A percentile compares a stretch with the other conserved stretches of the same genome.
Evolutionary conservation across 2,113 vertebrate genomes (phyloP).

Genomic region (Mus pahari): DNA sequence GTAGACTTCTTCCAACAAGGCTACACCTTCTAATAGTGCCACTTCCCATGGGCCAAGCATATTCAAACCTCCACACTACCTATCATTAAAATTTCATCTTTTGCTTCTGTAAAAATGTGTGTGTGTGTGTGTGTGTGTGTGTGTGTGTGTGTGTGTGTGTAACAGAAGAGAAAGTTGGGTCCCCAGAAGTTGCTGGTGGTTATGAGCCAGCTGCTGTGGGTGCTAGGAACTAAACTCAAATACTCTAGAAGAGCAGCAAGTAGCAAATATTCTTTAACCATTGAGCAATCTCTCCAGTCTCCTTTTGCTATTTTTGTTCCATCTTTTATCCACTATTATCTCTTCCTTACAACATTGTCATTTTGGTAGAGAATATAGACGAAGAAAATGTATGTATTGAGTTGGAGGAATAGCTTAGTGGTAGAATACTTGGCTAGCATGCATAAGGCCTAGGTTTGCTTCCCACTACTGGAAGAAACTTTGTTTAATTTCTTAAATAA

Average conservation of each 20-base stretch:
- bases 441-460: neutral
- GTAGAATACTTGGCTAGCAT: neutral
- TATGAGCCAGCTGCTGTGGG: neutral
- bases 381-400: neutral
- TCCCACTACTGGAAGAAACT: neutral
- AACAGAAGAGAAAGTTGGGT: neutral
- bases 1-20: too few relatives aligned
- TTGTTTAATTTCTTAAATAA: neutral
- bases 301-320: neutral
- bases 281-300: neutral
- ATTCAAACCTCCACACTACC: neutral
- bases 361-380: conserved; percentile 27
- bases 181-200: neutral
- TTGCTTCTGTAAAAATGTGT: neutral
- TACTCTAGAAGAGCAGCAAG: neutral
- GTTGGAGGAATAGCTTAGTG: neutral
- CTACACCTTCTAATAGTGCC: too few relatives aligned
- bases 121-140: neutral
- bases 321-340: neutral
- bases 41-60: too few relatives aligned
- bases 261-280: neutral
- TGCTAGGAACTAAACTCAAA: neutral
- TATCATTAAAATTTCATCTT: neutral
- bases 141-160: neutral
- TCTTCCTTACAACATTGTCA: neutral